Conservation (phyloP, 2,113 vertebrate genomes). For the Trichechus manatus region DNA sequence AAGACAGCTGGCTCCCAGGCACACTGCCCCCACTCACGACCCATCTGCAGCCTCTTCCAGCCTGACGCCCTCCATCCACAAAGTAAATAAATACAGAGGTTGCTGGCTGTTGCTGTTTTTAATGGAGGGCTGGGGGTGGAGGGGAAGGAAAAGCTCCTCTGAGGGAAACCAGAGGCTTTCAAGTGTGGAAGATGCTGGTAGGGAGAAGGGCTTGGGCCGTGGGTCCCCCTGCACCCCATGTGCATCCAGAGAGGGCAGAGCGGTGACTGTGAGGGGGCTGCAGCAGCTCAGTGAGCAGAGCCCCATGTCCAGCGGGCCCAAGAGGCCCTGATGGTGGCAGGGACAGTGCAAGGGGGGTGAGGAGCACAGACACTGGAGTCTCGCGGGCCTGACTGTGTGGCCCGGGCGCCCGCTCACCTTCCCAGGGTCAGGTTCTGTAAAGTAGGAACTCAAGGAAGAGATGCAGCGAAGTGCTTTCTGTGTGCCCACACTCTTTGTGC, state of each 20-base stretch:
- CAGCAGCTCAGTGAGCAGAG: no score
- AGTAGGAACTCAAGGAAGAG: no score
- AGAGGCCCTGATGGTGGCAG: no score
- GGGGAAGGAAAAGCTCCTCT: not conserved
- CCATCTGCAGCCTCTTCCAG: conserved; percentile 7
- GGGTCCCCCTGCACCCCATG: no score
- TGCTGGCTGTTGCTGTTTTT: conserved; percentile 3
- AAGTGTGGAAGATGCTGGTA: not conserved
- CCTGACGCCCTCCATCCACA: not conserved
- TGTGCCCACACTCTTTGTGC: not conserved
- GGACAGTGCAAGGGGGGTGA: not conserved
- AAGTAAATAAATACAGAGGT: conserved; percentile 68
- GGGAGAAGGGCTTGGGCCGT: not conserved
- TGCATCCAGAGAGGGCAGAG: no score
- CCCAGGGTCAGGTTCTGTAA: not conserved
- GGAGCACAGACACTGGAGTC: not conserved
- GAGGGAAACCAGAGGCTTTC: rapidly evolving
- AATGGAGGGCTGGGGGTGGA: not conserved
- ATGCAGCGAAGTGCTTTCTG: rapidly evolving
- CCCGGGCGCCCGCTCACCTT: not conserved
- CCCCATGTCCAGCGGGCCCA: not conserved
- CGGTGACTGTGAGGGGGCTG: no score
- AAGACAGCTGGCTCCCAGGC: conserved; percentile 56
- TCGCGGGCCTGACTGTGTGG: rapidly evolving
- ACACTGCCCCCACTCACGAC: not conserved